phyloP scores from a whole-genome alignment of 2,113 vertebrate genomes.

The Tupaia chinensis region DNA sequence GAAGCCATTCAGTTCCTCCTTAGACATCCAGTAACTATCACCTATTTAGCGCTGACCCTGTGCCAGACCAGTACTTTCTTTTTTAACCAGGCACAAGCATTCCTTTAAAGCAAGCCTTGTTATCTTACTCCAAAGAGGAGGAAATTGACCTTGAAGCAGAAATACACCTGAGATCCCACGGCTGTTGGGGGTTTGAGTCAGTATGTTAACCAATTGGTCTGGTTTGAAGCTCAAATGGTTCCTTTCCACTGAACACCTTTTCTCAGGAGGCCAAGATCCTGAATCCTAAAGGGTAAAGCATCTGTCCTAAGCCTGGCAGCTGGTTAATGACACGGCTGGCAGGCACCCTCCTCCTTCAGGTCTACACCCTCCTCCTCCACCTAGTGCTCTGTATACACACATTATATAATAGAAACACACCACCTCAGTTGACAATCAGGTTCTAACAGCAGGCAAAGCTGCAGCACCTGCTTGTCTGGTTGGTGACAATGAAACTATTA shows the following conservation, averaged over 20 bases:
- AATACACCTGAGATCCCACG: not conserved
- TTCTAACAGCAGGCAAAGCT: not conserved
- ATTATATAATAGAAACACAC: not conserved
- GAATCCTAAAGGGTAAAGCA: not conserved
- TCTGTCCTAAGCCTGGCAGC: rapidly evolving
- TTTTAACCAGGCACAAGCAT: not conserved
- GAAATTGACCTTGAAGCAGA: not conserved
- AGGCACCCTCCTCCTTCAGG: not conserved
- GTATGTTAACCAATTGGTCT: not conserved
- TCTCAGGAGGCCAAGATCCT: not conserved
- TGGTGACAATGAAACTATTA: not conserved
- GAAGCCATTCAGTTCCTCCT: not conserved
- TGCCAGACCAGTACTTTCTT: not conserved
- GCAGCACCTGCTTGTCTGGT: not conserved
- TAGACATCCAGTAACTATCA: not conserved
- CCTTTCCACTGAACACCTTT: not conserved
- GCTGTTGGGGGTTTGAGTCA: not conserved
- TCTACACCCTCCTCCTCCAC: not conserved
- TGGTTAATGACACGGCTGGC: not conserved
- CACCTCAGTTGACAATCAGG: not conserved
- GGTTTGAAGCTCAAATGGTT: not conserved
- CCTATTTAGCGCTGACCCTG: not conserved
- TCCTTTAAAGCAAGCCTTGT: not conserved
- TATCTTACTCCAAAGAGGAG: not conserved
- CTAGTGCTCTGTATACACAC: not conserved